Evolutionary conservation across 1,140 invertebrate genomes (phyloP), one percentile per base, ranked within the genome.

Genomic region (Bilobella aurantiaca): DNA sequence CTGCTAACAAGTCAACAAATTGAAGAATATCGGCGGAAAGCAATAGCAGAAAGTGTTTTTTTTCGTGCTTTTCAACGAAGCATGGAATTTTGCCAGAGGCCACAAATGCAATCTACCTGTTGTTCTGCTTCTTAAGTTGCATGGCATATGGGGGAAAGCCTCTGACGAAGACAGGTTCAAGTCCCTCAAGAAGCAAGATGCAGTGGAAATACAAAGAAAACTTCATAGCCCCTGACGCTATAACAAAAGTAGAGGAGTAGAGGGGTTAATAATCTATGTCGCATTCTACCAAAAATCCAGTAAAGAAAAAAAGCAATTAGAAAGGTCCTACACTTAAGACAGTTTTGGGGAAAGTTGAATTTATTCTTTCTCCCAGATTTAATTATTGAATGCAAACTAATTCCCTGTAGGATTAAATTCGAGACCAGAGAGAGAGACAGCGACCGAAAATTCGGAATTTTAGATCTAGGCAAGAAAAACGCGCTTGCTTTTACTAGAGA

Each of bases 41-140:
- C n/a, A 5, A 56, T 23, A 56, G 23, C 53, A 56, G 5, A 56
- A 8, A 27, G n/a, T 21, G 5, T 56, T 27, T 23, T n/a, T 32
- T 18, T 59, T 32, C 28, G 18, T n/a, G n/a, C n/a, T n/a, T 59
- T 28, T 34, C 42, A 56, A 27, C 62, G 37, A 63, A 53, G 61
- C 66, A 67, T 67, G 66, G 66, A 67, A 67, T 67, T 67, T 67
- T 63, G 66, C 66, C 66, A 67, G 66, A 61, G 66, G 66, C 53
- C 61, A 67, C 56, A 53, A 53, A 53, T 16, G 49, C 23, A 53
- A 23, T 23, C 8, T 23, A 23, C 23, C 23, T 53, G 49, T 53
- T 53, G 49, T 23, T 53, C 3, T 53, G 25, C 21, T 14, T 53
- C 23, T 53, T 53, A 53, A n/a, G n/a, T n/a, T n/a, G n/a, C n/a